phyloP scores from a whole-genome alignment of 2,888 invertebrate species.

The Cataglyphis altisquamis region DNA sequence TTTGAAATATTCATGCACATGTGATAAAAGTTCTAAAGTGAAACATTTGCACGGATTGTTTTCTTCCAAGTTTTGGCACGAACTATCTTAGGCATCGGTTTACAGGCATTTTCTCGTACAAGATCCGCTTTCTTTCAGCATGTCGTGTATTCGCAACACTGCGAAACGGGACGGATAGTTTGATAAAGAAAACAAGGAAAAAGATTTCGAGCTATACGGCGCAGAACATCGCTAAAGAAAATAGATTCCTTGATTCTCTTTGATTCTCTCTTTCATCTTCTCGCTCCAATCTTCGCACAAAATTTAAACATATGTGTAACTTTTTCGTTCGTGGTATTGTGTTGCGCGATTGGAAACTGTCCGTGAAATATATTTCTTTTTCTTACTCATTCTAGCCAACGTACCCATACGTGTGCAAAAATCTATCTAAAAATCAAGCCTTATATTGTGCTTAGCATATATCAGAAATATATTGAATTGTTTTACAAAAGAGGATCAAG shows the following conservation, averaged over 20 bases:
- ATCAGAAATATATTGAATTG: conserved; percentile 23
- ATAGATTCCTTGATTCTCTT: conserved; percentile 68
- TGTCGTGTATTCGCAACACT: conserved; percentile 42
- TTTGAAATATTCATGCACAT: conserved; percentile 10
- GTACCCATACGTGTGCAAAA: conserved; percentile 1
- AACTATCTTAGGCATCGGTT: conserved; percentile 54
- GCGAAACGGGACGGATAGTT: conserved; percentile 47
- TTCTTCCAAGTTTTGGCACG: conserved; percentile 40
- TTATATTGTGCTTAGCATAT: conserved; percentile 60
- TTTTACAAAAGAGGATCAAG: conserved; percentile 44
- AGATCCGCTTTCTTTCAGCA: conserved; percentile 40
- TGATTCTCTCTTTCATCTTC: conserved; percentile 59
- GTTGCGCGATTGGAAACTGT: conserved; percentile 18
- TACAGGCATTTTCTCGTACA: conserved; percentile 35
- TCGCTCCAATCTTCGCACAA: conserved; percentile 29
- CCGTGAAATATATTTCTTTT: not conserved
- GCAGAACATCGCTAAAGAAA: conserved; percentile 67
- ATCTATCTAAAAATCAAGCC: conserved; percentile 78
- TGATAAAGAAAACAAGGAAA: conserved; percentile 56
- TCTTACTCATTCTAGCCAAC: not conserved
- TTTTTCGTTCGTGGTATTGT: conserved; percentile 44
- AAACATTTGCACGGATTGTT: conserved; percentile 44
- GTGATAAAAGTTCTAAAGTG: conserved; percentile 42
- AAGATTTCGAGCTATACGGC: conserved; percentile 66
- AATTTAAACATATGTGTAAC: conserved; percentile 39